Percentiles rank a stretch among this genome's conserved stretches.
These are phyloP conservation scores for Apotomis betuletana DNA, from an alignment of 2,888 invertebrate species.

Conservation along the genomic window DNA sequence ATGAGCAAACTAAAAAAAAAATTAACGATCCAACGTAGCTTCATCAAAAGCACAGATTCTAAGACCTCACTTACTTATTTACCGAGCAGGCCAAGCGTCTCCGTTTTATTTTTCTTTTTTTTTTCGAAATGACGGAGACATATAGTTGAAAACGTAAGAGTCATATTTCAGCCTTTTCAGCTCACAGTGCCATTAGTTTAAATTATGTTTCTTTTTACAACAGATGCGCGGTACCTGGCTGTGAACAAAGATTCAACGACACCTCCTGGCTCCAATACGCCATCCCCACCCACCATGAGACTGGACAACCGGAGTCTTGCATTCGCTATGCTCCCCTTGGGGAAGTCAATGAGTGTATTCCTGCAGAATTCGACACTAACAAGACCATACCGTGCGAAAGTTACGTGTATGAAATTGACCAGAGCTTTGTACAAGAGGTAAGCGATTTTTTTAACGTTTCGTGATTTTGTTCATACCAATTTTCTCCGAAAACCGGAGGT, in stretches of 20 bases:
- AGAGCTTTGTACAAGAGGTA: slow-evolving; percentile 75
- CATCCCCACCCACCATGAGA: slow-evolving; percentile 61
- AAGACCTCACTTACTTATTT: too few species aligned
- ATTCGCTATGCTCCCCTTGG: slow-evolving; percentile 56
- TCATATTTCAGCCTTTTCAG: too few species aligned
- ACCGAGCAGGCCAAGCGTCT: too few species aligned
- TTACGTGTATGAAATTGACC: slow-evolving; percentile 67
- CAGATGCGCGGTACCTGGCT: slow-evolving; percentile 72
- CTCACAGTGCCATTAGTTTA: too few species aligned
- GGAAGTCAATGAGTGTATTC: slow-evolving; percentile 53
- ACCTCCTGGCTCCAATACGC: slow-evolving; percentile 74
- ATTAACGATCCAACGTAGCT: too few species aligned
- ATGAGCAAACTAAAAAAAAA: too few species aligned
- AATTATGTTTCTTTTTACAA: slow-evolving; percentile 34
- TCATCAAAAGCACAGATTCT: too few species aligned
- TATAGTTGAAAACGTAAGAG: too few species aligned
- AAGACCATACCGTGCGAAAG: slow-evolving; percentile 62
- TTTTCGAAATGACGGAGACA: too few species aligned
- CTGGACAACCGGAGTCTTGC: slow-evolving; percentile 57
- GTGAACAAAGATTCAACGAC: slow-evolving; percentile 73
- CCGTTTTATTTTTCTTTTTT: too few species aligned
- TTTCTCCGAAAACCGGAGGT: too few species aligned
- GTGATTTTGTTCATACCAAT: too few species aligned
- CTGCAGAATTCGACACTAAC: slow-evolving; percentile 63
- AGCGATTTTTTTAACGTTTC: neutral